phyloP scores from a whole-genome alignment of 2,797 vertebrate species.

The Kryptopterus vitreolus region DNA sequence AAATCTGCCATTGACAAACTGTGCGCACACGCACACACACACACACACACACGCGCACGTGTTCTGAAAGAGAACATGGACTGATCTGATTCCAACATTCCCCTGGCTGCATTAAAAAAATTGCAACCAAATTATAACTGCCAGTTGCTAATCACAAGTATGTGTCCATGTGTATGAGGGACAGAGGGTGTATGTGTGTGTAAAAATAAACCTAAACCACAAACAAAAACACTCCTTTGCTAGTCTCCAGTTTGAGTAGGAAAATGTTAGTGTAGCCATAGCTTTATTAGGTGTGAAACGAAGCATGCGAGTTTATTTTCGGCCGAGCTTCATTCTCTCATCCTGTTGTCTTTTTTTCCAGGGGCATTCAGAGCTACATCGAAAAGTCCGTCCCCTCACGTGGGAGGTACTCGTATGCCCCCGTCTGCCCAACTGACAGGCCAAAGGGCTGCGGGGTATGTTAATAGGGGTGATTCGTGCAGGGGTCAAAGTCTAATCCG shows the following conservation, averaged over 20 bases:
- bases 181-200: slow-evolving; percentile 27
- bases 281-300: slow-evolving; percentile 56
- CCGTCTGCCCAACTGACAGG: slow-evolving; percentile 39
- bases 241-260: slow-evolving; percentile 35
- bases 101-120: slow-evolving; percentile 20
- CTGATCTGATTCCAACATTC: slow-evolving; percentile 28
- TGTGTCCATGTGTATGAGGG: slow-evolving; percentile 16
- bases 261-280: slow-evolving; percentile 43
- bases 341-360: slow-evolving; percentile 39
- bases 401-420: slow-evolving; percentile 19
- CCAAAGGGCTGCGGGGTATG: slow-evolving; percentile 52
- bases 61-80: slow-evolving; percentile 12
- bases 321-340: slow-evolving; percentile 35
- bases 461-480: slow-evolving; percentile 72
- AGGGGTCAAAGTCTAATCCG: slow-evolving; percentile 71
- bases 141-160: slow-evolving; percentile 54
- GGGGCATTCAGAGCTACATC: slow-evolving; percentile 53
- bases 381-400: slow-evolving; percentile 52
- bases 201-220: slow-evolving; percentile 58
- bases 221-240: slow-evolving; percentile 55
- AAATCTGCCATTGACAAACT: slow-evolving; percentile 57
- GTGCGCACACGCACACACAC: too few species aligned
- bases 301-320: slow-evolving; percentile 52
- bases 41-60: not conserved
- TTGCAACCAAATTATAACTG: slow-evolving; percentile 14